Base-by-base conservation (phyloP, 2,113 vertebrate genomes). In the Serilophus lunatus region DNA sequence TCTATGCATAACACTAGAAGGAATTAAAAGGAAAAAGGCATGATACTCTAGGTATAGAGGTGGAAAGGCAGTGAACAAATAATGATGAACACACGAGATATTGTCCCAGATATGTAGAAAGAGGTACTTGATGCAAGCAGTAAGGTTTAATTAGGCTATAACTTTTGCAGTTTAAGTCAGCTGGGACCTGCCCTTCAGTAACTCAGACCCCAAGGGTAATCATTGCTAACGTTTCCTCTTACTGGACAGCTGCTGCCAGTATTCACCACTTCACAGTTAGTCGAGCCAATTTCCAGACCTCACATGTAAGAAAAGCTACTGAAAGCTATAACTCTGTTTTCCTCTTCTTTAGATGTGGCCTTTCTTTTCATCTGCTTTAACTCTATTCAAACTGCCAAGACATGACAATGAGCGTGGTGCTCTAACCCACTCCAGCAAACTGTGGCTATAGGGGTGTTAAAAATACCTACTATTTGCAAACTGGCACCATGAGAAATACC, bases 71-170 rank as follows among this genome's bases (percentile, higher is more conserved):
- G 16, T 36, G 54, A 80, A 72, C 25, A 91, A 85, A 74, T 83
- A 57, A 64, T 28, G n/a, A 60, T 2, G 61, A 26, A 35, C 18
- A 50, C 24, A 26, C 2, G 14, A 87, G 82, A 44, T 13, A 13
- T 36, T 85, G 54, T 87, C 33, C 74, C 29, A 80, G 53, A 45
- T 61, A 61, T 1, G 4, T 6, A 38, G 50, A 38, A 69, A 81
- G 38, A 82, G 74, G 35, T 77, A 33, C 42, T 57, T 63, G 56
- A 51, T 92, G 20, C 29, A 74, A 88, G 64, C 78, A 45, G 29
- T 28, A 35, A 83, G 47, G 33, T 77, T 92, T 95, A 90, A 88
- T 94, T 90, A 90, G 76, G 22, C 68, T 68, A 38, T 74, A 93
- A 74, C 47, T 95, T 93, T 47, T 74, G 61, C 72, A 92, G 9